Conservation (phyloP, 1,140 invertebrate genomes). For the Varroa destructor region DNA sequence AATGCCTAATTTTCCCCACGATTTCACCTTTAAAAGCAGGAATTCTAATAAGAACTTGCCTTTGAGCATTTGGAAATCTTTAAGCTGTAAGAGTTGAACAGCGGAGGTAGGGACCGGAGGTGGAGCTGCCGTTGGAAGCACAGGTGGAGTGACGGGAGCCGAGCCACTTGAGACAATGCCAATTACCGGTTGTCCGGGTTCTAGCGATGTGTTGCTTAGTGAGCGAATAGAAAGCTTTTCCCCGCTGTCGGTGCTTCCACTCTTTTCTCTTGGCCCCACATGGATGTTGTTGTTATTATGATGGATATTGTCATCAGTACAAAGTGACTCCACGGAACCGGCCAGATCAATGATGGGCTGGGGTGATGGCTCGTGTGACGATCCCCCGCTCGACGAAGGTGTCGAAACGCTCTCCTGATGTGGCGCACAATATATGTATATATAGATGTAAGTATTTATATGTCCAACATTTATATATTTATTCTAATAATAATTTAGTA, state of each 20-base stretch:
- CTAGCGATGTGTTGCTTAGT: slow-evolving; percentile 2
- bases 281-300: slow-evolving; percentile 25
- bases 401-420: too few species aligned
- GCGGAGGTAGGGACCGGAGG: slow-evolving; percentile 43
- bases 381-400: slow-evolving; percentile 23
- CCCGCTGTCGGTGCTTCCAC: too few species aligned
- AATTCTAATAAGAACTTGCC: too few species aligned
- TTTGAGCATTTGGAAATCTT: slow-evolving; percentile 26
- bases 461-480: too few species aligned
- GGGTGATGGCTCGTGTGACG: slow-evolving; percentile 36
- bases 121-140: slow-evolving; percentile 44
- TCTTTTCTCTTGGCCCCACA: background rate
- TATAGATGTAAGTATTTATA: too few species aligned
- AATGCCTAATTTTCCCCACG: too few species aligned
- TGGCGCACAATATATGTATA: too few species aligned
- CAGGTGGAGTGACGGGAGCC: slow-evolving; percentile 28
- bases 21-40: too few species aligned
- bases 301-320: background rate
- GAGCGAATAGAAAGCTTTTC: slow-evolving; percentile 17
- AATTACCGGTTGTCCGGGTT: background rate
- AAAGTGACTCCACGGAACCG: background rate
- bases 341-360: slow-evolving; percentile 21
- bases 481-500: too few species aligned
- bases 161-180: slow-evolving; percentile 16
- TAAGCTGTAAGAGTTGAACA: slow-evolving; percentile 31